Evolutionary conservation across 2,797 vertebrate genomes (phyloP).

Genomic region (Neosalanx taihuensis): DNA sequence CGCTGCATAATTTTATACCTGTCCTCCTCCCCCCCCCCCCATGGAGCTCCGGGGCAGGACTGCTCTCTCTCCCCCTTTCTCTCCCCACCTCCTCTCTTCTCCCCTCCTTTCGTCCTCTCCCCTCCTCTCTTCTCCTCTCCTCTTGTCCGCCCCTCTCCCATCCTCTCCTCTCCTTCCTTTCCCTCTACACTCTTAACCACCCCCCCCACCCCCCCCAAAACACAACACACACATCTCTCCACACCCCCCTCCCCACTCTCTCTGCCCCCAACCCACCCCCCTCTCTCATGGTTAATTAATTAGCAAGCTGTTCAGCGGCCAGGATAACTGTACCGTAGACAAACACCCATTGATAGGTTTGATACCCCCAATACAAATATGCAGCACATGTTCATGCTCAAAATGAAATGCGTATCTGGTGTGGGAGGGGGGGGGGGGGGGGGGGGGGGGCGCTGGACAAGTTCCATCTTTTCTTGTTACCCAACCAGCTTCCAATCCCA

Average conservation of each 20-base stretch:
- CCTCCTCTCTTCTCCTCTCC: constrained; percentile 8
- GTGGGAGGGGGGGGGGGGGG: no score
- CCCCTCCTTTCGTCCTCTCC: constrained; percentile 11
- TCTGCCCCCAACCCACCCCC: constrained; percentile 9
- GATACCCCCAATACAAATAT: constrained; percentile 9
- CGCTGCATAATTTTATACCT: constrained; percentile 49
- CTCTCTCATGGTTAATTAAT: constrained; percentile 54
- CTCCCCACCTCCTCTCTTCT: background rate
- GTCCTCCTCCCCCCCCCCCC: constrained; percentile 25
- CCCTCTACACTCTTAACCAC: background rate
- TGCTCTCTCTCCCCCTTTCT: background rate
- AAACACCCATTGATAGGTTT: constrained; percentile 21
- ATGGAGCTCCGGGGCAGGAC: constrained; percentile 38
- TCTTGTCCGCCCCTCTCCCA: background rate
- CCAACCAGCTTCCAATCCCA: no score
- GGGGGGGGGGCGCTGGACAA: no score
- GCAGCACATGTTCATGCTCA: no score
- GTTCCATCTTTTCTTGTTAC: no score
- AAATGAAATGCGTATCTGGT: no score
- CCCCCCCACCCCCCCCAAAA: background rate
- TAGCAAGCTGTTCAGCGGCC: constrained; percentile 43
- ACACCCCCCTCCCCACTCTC: background rate
- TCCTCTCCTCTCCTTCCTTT: background rate
- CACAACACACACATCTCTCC: background rate
- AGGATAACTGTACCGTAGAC: constrained; percentile 32